A percentile compares a stretch with the other conserved stretches of the same genome.
Conservation (phyloP, 2,113 vertebrate genomes). For the Petrocephalus microphthalmus region DNA sequence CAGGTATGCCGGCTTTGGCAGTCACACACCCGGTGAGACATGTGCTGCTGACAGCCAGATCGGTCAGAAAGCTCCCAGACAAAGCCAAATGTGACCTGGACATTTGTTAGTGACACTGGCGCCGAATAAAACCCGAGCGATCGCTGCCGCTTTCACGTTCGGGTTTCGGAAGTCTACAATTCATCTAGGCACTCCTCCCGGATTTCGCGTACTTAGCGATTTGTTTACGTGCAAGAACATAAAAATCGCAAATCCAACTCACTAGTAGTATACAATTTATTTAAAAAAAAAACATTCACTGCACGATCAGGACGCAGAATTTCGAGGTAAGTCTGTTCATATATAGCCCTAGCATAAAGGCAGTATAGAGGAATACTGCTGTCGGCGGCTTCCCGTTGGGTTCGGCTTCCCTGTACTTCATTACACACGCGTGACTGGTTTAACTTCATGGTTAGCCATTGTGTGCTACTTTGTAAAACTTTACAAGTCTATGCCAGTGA, state of each 20-base stretch:
- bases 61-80: not conserved
- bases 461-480: not conserved
- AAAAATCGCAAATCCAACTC: not conserved
- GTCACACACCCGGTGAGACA: not conserved
- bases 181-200: not conserved
- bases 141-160: not conserved
- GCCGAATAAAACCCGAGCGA: not conserved
- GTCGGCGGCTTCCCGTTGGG: not conserved
- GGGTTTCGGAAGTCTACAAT: not conserved
- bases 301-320: not conserved
- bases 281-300: not conserved
- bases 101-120: not conserved
- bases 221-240: not conserved
- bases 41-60: not conserved
- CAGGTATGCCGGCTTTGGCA: not conserved
- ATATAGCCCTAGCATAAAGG: not conserved
- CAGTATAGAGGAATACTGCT: no score
- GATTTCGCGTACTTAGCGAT: not conserved
- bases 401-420: not conserved
- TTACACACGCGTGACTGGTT: not conserved
- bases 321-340: not conserved
- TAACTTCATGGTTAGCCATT: not conserved
- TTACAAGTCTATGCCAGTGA: not conserved
- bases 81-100: slow-evolving; percentile 4
- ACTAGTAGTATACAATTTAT: not conserved